Base-by-base conservation (phyloP, 2,113 vertebrate genomes). In the Ochotona curzoniae region DNA sequence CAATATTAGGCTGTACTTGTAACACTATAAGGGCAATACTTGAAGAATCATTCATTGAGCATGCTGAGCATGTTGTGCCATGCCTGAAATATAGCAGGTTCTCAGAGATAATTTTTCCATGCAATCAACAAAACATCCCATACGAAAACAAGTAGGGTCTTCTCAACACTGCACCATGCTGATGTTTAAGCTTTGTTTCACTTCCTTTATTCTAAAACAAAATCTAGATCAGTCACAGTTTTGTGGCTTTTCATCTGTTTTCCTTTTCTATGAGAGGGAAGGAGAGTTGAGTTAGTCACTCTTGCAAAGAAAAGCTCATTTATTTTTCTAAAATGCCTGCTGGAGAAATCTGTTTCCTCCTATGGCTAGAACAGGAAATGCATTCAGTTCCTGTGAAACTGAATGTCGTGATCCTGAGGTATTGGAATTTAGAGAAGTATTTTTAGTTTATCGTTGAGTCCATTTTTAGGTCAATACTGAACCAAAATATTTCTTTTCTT, bases 381-480 rank as follows among this genome's bases (percentile, higher is more conserved):
- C 51, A 54, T 70, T 92, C 35, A 38, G 38, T 92, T 87, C 28
- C 70, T 82, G 7, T 66, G 60, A 70, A 93, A 38, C 10, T 70
- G 18, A 94, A 57, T 94, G 60, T 35, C 91, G 47, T 96, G 74
- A 95, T 47, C 4, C 81, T 73, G 38, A 87, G 57, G 75, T 89
- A 91, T 26, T 92, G 94, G 75, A 96, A 97, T 94, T 54, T 63
- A 93, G 82, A 70, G 10, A 82, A 35, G 79, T 76, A 18, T 94
- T 96, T 97, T 95, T 14, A 67, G 82, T 76, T 95, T 93, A 30
- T 80, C 96, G 47, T 74, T 93, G 64, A 84, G 92, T 94, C 83
- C 54, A 94, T 18, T 75, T 95, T 93, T 93, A 70, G 67, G 51
- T 70, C 74, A 94, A 96, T n/a, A 78, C 67, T 60, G 81, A 96